Base-by-base conservation (phyloP, 1,140 invertebrate species). In the Pristionchus pacificus region DNA sequence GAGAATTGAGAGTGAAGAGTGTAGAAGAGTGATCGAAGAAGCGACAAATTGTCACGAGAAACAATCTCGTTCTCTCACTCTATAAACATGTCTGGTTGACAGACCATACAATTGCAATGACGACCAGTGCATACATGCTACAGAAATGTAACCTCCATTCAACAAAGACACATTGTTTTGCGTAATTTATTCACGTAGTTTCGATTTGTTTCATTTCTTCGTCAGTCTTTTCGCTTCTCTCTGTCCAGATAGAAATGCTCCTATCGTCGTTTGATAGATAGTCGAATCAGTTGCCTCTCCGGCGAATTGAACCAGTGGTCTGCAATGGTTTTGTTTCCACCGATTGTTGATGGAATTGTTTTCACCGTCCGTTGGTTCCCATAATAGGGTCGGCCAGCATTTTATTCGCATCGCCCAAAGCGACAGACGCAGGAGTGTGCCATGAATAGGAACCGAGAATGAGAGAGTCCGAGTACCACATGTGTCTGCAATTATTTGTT, bases 241-340 rank as follows among this genome's bases (percentile, higher is more conserved):
- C 3, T 62, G 27, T 6, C 74, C 74, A 30, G 64, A 68, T 24
- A 65, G 49, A n/a, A 38, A 65, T n/a, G 74, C 74, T 25, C 74
- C 74, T 15, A 74, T 65, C 1, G 71, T 74, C 25, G 74, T 75
- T 25, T 75, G 74, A 25, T 75, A 75, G 70, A 75, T 74, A 1
- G 49, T 55, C 14, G 65, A 28, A 49, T 75, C 62, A 1, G 74
- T 75, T 25, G 61, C 60, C 71, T 75, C 74, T 13, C 74, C 74
- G 29, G 74, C 74, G 55, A 75, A 75, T 24, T 65, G 68, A 19
- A 75, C 28, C 2, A 68, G 1, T 0, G 58, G 71, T 19, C 71
- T 72, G 32, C 14, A 72, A 61, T n/a, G 2, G 14, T 1, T 31
- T 0, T 67, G 24, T 25, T 68, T 68, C n/a, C 60, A 19, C 13